Evolutionary conservation across 2,888 invertebrate genomes (phyloP).

Genomic region (Neelides folsomi): DNA sequence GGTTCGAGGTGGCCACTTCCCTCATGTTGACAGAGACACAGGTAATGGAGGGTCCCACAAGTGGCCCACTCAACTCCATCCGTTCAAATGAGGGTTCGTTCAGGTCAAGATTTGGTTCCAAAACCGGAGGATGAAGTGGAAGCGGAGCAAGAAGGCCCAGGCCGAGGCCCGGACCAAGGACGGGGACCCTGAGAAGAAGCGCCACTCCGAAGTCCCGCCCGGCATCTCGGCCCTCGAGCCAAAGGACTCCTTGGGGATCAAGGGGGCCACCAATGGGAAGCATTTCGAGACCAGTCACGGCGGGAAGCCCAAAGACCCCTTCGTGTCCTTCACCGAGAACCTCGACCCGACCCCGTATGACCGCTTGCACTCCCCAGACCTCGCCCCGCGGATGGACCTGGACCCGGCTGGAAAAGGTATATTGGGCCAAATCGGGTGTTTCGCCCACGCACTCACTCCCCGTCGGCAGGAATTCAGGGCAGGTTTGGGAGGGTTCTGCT

Average conservation of each 20-base stretch:
- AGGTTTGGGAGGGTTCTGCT: too few relatives aligned
- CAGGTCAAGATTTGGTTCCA: conserved; percentile 99
- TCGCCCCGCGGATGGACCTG: too few relatives aligned
- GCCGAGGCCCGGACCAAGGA: conserved; percentile 52
- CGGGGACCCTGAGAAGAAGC: conserved; percentile 21
- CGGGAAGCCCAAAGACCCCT: too few relatives aligned
- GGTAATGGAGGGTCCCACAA: conserved; percentile 43
- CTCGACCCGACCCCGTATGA: too few relatives aligned
- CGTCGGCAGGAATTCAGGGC: too few relatives aligned
- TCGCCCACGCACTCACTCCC: too few relatives aligned
- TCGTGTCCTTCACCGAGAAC: too few relatives aligned
- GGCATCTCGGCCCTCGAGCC: neutral
- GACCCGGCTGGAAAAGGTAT: too few relatives aligned
- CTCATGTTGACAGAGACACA: conserved; percentile 96
- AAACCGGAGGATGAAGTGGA: conserved; percentile 98
- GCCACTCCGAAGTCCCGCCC: conserved; percentile 3
- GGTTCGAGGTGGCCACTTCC: conserved; percentile 96
- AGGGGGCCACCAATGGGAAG: neutral
- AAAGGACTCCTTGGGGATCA: neutral
- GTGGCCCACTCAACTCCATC: neutral
- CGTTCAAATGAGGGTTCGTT: too few relatives aligned
- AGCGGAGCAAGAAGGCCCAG: conserved; percentile 89
- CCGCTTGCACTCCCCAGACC: too few relatives aligned
- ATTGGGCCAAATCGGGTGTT: too few relatives aligned
- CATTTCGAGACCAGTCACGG: neutral